Conservation (phyloP, 2,888 invertebrate species). For the Andrena bucephala region DNA sequence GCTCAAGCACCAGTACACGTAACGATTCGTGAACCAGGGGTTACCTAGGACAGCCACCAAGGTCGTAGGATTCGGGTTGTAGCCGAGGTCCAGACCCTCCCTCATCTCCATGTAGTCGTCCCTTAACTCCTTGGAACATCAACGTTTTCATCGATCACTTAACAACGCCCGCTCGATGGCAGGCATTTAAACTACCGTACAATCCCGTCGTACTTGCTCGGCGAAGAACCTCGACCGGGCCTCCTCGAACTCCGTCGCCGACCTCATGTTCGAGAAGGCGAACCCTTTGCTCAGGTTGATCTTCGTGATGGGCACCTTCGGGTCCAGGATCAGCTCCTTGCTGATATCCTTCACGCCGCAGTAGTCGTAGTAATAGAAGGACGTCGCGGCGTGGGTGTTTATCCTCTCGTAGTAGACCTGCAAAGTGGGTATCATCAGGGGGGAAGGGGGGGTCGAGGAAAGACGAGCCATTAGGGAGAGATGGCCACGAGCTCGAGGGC, state of each 20-base stretch:
- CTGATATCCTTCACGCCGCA: slow-evolving; percentile 92
- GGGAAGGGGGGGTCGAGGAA: slow-evolving; percentile 30
- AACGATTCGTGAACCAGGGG: slow-evolving; percentile 90
- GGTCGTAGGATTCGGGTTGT: slow-evolving; percentile 81
- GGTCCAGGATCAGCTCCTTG: slow-evolving; percentile 88
- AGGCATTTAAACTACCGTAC: not conserved
- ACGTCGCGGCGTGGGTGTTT: slow-evolving; percentile 92
- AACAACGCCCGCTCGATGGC: not conserved
- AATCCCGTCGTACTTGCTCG: slow-evolving; percentile 86
- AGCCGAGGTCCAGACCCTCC: slow-evolving; percentile 91
- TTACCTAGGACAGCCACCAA: slow-evolving; percentile 83
- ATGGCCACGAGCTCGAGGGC: too few relatives aligned
- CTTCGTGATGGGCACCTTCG: slow-evolving; percentile 90
- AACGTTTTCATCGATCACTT: slow-evolving; percentile 10
- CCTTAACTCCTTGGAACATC: slow-evolving; percentile 87
- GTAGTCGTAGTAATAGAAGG: slow-evolving; percentile 91
- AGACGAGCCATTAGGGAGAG: slow-evolving; percentile 43
- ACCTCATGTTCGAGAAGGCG: slow-evolving; percentile 92
- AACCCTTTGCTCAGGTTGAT: slow-evolving; percentile 92
- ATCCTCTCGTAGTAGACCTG: slow-evolving; percentile 94
- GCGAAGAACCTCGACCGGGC: slow-evolving; percentile 92
- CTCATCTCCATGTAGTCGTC: slow-evolving; percentile 95
- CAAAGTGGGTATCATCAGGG: slow-evolving; percentile 3
- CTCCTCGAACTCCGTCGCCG: slow-evolving; percentile 93
- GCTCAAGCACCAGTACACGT: slow-evolving; percentile 91